phyloP scores from a whole-genome alignment of 2,113 vertebrate species.

The Sinocyclocheilus rhinocerous region DNA sequence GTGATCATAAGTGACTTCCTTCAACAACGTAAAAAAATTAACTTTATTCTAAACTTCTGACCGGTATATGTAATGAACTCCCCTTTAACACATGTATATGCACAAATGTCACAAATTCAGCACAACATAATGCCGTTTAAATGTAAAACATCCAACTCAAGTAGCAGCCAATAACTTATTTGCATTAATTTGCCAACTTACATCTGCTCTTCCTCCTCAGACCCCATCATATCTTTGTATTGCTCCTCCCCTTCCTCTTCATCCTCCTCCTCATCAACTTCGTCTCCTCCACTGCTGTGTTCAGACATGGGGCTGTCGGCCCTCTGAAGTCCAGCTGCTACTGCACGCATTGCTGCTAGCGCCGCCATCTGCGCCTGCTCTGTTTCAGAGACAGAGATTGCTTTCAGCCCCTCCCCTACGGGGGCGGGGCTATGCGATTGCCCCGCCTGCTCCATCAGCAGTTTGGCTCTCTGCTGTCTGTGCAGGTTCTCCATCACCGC shows the following conservation, averaged over 20 bases:
- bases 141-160: too few relatives aligned
- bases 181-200: constrained; percentile 68
- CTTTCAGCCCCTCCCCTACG: constrained; percentile 54
- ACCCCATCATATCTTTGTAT: constrained; percentile 81
- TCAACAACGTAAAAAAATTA: too few relatives aligned
- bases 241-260: constrained; percentile 69
- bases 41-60: too few relatives aligned
- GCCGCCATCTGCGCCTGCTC: constrained; percentile 88
- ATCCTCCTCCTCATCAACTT: constrained; percentile 74
- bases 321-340: constrained; percentile 85
- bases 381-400: constrained; percentile 71
- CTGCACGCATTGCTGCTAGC: constrained; percentile 90
- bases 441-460: constrained; percentile 85
- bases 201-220: constrained; percentile 82
- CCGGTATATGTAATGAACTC: too few relatives aligned
- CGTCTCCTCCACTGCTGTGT: constrained; percentile 77
- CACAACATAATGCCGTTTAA: too few relatives aligned
- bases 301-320: constrained; percentile 83
- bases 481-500: constrained; percentile 98
- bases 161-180: not conserved
- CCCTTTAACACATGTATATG: too few relatives aligned
- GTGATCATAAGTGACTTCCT: too few relatives aligned
- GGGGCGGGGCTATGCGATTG: constrained; percentile 64
- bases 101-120: too few relatives aligned
- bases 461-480: constrained; percentile 90